Conservation (phyloP, 2,888 invertebrate species). For the Oscheius sp. region DNA sequence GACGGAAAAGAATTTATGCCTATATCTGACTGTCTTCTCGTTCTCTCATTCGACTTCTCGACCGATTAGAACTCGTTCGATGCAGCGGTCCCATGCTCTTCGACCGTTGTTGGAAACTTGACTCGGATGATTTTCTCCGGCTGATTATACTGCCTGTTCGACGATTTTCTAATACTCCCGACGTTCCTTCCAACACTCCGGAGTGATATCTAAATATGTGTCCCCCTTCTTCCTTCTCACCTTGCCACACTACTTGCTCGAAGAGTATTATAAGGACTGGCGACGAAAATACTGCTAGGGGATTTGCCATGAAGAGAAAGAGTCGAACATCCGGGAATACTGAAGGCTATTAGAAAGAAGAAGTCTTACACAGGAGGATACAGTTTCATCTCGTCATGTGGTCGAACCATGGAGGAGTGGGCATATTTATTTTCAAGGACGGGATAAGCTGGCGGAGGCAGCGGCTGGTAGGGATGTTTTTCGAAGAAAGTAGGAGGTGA, state of each 20-base stretch:
- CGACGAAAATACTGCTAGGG: constrained; percentile 62
- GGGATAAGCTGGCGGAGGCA: constrained; percentile 68
- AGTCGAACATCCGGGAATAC: constrained; percentile 68
- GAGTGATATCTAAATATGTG: constrained; percentile 38
- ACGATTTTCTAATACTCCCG: constrained; percentile 42
- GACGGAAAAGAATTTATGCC: not conserved
- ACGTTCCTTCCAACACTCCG: constrained; percentile 38
- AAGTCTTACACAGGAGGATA: constrained; percentile 70
- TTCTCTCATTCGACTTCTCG: constrained; percentile 39
- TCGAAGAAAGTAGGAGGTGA: constrained; percentile 63
- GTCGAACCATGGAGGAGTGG: constrained; percentile 62
- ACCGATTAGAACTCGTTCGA: constrained; percentile 43
- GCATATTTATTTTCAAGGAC: constrained; percentile 69
- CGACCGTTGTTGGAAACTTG: constrained; percentile 42
- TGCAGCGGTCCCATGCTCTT: constrained; percentile 56
- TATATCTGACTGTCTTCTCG: constrained; percentile 55
- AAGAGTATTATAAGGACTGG: constrained; percentile 69
- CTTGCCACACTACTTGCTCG: constrained; percentile 54
- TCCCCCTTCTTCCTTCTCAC: not conserved
- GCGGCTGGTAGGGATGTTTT: constrained; percentile 68
- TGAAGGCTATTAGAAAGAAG: constrained; percentile 32
- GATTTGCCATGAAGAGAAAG: constrained; percentile 64
- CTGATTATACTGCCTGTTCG: constrained; percentile 37
- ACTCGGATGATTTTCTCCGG: constrained; percentile 41
- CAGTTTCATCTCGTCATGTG: constrained; percentile 69